Evolutionary conservation across 1,140 invertebrate species (phyloP).

Genomic region (Acromyrmex charruanus): DNA sequence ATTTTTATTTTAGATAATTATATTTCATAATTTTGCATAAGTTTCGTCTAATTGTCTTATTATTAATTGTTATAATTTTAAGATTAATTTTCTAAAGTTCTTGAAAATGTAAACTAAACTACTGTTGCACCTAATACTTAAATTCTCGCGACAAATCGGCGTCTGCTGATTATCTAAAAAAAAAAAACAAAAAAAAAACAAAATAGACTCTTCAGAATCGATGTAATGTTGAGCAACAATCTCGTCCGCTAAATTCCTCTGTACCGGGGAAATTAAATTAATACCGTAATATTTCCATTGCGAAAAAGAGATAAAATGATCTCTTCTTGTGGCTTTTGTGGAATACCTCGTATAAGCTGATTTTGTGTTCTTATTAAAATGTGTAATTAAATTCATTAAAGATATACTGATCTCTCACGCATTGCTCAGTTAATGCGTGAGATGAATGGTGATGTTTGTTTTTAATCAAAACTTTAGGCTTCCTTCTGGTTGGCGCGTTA

Average conservation of each 20-base stretch:
- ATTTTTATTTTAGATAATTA: conserved; percentile 4
- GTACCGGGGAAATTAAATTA: conserved; percentile 46
- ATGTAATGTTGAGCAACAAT: conserved; percentile 27
- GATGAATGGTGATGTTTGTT: conserved; percentile 1
- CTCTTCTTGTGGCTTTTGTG: conserved; percentile 73
- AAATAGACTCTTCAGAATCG: conserved; percentile 31
- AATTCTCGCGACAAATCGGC: conserved; percentile 40
- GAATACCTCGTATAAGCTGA: conserved; percentile 72
- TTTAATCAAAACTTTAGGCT: conserved; percentile 7
- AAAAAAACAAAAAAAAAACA: conserved; percentile 18
- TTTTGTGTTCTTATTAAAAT: conserved; percentile 76
- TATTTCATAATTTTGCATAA: background rate
- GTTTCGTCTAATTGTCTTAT: background rate
- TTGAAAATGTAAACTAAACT: background rate
- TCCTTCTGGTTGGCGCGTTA: conserved; percentile 30
- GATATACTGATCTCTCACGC: conserved; percentile 36
- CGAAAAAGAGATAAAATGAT: conserved; percentile 73
- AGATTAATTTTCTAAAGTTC: conserved; percentile 22
- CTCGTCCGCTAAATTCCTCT: conserved; percentile 27
- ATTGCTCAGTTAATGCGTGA: conserved; percentile 52
- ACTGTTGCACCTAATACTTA: conserved; percentile 17
- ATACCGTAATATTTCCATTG: conserved; percentile 72
- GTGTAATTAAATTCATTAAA: conserved; percentile 66
- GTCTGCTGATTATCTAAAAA: conserved; percentile 33
- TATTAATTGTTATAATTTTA: background rate